phyloP scores from a whole-genome alignment of 1,140 invertebrate genomes.

The Nomia melanderi region DNA sequence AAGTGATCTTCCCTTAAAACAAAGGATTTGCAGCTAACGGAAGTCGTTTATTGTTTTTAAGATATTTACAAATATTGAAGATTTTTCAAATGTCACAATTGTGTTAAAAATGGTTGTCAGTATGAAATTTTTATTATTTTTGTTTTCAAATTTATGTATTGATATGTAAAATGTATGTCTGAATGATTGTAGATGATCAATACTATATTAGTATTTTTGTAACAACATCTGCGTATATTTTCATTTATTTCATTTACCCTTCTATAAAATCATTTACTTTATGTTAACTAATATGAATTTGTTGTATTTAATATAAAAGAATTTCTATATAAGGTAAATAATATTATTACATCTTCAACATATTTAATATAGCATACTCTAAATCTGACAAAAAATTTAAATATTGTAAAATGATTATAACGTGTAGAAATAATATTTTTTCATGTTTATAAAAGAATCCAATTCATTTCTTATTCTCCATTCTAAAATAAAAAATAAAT shows the following conservation, averaged over 20 bases:
- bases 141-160: slow-evolving; percentile 22
- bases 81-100: neutral
- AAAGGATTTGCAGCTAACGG: slow-evolving; percentile 63
- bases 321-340: no score
- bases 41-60: slow-evolving; percentile 32
- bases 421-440: no score
- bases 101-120: slow-evolving; percentile 2
- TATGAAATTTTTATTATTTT: slow-evolving; percentile 23
- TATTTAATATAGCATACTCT: no score
- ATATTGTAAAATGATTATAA: no score
- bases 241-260: slow-evolving; percentile 10
- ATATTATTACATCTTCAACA: no score
- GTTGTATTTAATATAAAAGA: no score
- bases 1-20: slow-evolving; percentile 64
- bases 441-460: no score
- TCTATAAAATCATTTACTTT: neutral
- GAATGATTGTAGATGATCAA: slow-evolving; percentile 25
- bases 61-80: slow-evolving; percentile 17
- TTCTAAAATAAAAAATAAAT: no score
- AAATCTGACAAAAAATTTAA: no score
- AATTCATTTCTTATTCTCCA: no score
- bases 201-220: slow-evolving; percentile 34
- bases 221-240: slow-evolving; percentile 13
- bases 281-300: no score
- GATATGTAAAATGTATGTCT: slow-evolving; percentile 3